Evolutionary conservation across 92 coral and sea anemone genomes (phyloP), one percentile per base, ranked within the genome.

Genomic region (Phymanthus crucifer): DNA sequence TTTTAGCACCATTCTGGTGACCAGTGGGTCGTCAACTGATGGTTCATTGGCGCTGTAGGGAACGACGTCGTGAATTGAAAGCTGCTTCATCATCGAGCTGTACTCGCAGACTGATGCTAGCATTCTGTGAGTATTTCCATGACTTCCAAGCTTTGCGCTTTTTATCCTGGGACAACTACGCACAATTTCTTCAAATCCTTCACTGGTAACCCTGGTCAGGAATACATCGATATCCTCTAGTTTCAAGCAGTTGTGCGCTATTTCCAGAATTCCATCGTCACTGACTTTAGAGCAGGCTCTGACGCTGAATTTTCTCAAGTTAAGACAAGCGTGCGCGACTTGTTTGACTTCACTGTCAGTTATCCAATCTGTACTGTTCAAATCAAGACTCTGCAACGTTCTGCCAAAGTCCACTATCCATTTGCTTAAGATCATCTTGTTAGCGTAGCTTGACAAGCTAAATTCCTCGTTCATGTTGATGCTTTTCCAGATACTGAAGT

Each of bases 401-500:
- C 69, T 56, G 3, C 97, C 97, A 89, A 93, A 94, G 35, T 88
- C 67, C 18, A 40, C 67, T 27, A 87, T 84, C 97, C 98, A 94
- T 64, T 72, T 82, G 38, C 70, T 82, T 1, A 94, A 85, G 61
- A 77, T 86, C 10, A 78, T 76, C 35, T 83, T 84, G 43, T 83
- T 84, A 0, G 87, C 54, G 33, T 46, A 65, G 48, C 78, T 81
- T 6, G 91, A 78, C 3, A 94, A 36, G 13, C 58, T 35, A 24
- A 80, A 54, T 32, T 87, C 90, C 36, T 88, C 90, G 52, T 80
- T 86, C n/a, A 92, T 66, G 68, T 88, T 84, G 74, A 94, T 90
- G 2, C 72, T 74, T 40, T 83, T 85, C 98, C 98, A 94, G 40
- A 94, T 75, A 78, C 94, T 92, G 69, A 91, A 94, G 40, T 94